A percentile compares a stretch with the other conserved stretches of the same genome.
These are phyloP conservation scores for Hyposmocoma kahamanoa DNA, from an alignment of 1,140 invertebrate species.

Conservation along the genomic window DNA sequence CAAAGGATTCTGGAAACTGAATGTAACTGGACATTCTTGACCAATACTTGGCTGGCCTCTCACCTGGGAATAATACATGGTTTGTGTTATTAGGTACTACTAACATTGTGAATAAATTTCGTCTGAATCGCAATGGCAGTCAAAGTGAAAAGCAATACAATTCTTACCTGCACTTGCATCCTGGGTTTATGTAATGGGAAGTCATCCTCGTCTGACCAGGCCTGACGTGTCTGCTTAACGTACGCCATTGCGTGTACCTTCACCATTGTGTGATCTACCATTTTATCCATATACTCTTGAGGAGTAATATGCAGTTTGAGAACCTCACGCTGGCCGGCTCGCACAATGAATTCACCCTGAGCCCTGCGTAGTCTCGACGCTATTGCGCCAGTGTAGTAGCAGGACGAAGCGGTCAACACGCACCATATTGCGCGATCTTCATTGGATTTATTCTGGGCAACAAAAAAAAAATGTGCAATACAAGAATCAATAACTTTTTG, in stretches of 20 bases:
- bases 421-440: slow-evolving; percentile 78
- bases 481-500: not conserved
- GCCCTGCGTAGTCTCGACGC: slow-evolving; percentile 78
- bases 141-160: not conserved
- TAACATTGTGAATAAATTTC: not conserved
- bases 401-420: slow-evolving; percentile 76
- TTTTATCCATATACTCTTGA: slow-evolving; percentile 78
- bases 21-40: slow-evolving; percentile 64
- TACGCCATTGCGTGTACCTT: slow-evolving; percentile 80
- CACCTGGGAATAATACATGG: slow-evolving; percentile 47
- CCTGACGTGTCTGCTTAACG: slow-evolving; percentile 80
- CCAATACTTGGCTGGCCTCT: slow-evolving; percentile 59
- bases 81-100: not conserved
- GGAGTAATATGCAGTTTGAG: slow-evolving; percentile 71
- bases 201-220: slow-evolving; percentile 82
- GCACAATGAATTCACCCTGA: slow-evolving; percentile 75
- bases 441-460: slow-evolving; percentile 76
- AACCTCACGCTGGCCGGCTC: slow-evolving; percentile 72
- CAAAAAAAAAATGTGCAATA: not conserved
- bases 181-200: slow-evolving; percentile 79
- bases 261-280: slow-evolving; percentile 81
- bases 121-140: not conserved
- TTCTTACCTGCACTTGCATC: slow-evolving; percentile 71
- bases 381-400: slow-evolving; percentile 82
- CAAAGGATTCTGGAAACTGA: slow-evolving; percentile 81